Percentiles rank a stretch among this genome's conserved stretches.
These are phyloP conservation scores for Euglossa dilemma DNA, from an alignment of 1,140 invertebrate genomes.

Conservation along the genomic window DNA sequence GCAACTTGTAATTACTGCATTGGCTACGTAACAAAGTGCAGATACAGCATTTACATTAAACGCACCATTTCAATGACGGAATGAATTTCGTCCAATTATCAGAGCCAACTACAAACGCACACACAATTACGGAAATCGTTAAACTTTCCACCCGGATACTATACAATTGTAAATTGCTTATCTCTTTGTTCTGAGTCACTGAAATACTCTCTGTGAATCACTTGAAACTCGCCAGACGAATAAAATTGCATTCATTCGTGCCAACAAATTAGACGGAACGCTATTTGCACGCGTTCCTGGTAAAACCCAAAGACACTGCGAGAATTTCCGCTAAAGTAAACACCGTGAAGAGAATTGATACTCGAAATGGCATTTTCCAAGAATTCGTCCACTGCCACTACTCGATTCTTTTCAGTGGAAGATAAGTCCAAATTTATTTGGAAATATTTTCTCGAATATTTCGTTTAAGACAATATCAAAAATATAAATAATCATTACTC, in stretches of 20 bases:
- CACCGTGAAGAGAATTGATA: neutral
- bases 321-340: neutral
- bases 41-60: neutral
- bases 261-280: neutral
- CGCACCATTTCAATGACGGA: neutral
- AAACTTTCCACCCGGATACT: neutral
- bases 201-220: neutral
- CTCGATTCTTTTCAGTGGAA: neutral
- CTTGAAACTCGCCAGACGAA: neutral
- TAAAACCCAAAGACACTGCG: too few relatives aligned
- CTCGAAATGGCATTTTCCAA: neutral
- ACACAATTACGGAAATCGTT: slow-evolving; percentile 21
- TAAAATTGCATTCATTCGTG: neutral
- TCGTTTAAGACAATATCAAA: neutral
- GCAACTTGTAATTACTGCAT: neutral
- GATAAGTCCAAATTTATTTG: neutral
- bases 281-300: too few relatives aligned
- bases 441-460: neutral
- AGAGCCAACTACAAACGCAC: neutral
- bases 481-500: neutral
- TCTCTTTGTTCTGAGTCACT: neutral
- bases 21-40: neutral
- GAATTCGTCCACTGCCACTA: neutral
- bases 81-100: slow-evolving; percentile 19
- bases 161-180: neutral